A percentile compares a stretch with the other conserved stretches of the same genome.
phyloP scores from a whole-genome alignment of 2,113 vertebrate genomes.

The Theristicus caerulescens region DNA sequence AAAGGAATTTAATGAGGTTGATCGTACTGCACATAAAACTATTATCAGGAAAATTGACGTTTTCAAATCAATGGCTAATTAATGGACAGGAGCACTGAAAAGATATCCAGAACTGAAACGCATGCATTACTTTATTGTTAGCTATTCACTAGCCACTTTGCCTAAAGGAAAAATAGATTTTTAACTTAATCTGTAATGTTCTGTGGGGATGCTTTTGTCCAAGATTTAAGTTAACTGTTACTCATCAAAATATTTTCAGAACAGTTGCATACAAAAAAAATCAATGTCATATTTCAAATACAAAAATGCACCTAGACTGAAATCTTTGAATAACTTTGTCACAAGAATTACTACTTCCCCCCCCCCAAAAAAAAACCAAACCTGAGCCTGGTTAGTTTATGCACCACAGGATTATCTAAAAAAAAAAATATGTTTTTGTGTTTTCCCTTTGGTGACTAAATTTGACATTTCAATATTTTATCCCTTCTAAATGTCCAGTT shows the following conservation, averaged over 20 bases:
- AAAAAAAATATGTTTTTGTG: neutral
- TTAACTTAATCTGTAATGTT: slow-evolving; percentile 4
- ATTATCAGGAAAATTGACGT: neutral
- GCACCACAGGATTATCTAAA: neutral
- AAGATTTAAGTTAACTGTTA: neutral
- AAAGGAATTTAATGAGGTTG: slow-evolving; percentile 37
- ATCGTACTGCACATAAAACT: slow-evolving; percentile 10
- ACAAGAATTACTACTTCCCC: neutral
- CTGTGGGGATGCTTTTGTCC: neutral
- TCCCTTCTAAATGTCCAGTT: neutral
- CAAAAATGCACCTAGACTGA: neutral
- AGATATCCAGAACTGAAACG: neutral
- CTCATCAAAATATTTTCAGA: neutral
- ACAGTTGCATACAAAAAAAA: neutral
- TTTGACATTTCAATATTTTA: neutral
- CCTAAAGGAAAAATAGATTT: slow-evolving; percentile 18
- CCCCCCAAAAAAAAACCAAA: no score
- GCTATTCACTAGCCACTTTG: neutral
- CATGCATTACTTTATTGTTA: neutral
- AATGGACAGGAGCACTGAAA: neutral
- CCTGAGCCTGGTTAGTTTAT: neutral
- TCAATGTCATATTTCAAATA: neutral
- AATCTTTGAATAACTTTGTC: neutral
- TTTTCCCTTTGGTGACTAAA: neutral
- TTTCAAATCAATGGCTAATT: slow-evolving; percentile 35